phyloP scores from a whole-genome alignment of 1,140 invertebrate species.

The Bombus superbus region DNA sequence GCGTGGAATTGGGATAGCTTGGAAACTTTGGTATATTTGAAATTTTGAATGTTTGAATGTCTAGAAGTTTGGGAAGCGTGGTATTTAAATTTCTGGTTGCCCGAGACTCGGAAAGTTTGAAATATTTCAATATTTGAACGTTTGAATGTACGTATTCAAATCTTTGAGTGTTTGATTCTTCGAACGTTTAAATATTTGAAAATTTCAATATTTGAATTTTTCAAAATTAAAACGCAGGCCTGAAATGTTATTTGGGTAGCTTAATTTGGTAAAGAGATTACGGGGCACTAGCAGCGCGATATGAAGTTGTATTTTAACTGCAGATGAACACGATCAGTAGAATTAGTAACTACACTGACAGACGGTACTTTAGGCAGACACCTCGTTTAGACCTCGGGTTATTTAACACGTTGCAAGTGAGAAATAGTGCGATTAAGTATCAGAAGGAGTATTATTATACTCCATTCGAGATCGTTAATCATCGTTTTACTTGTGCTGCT shows the following conservation, averaged over 20 bases:
- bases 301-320: not conserved
- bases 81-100: too few species aligned
- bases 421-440: not conserved
- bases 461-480: slow-evolving; percentile 37
- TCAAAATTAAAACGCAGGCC: too few species aligned
- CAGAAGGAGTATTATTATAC: not conserved
- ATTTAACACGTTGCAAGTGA: not conserved
- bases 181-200: not conserved
- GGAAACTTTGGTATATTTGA: not conserved
- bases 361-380: not conserved
- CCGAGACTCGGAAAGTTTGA: not conserved
- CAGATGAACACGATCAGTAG: not conserved
- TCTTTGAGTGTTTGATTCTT: not conserved
- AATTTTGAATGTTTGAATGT: not conserved
- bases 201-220: not conserved
- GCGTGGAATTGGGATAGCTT: too few species aligned
- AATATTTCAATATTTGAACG: not conserved
- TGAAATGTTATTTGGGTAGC: too few species aligned
- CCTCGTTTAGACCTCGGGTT: not conserved
- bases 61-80: not conserved
- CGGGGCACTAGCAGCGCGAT: not conserved
- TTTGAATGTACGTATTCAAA: not conserved
- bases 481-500: slow-evolving; percentile 22
- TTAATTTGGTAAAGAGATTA: not conserved
- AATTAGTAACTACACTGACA: not conserved